These are phyloP conservation scores for Pomatostomus ruficeps DNA, from an alignment of 2,113 vertebrate species.

Conservation along the genomic window DNA sequence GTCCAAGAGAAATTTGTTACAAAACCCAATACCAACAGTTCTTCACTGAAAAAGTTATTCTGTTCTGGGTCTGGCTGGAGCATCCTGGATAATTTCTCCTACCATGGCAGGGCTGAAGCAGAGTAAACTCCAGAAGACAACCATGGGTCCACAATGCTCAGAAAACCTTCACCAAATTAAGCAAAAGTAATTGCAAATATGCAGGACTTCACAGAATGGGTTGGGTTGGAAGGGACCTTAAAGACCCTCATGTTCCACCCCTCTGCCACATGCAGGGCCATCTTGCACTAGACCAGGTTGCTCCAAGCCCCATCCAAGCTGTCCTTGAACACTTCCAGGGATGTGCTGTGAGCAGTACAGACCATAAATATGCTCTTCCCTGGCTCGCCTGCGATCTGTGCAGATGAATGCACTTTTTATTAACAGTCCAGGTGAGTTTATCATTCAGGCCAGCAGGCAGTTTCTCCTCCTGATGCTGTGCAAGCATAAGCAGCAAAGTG, in stretches of 20 bases:
- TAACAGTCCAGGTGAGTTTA: background rate
- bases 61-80: background rate
- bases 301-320: background rate
- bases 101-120: background rate
- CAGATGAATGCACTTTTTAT: background rate
- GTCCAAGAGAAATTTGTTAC: background rate
- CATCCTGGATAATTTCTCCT: background rate
- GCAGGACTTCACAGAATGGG: background rate
- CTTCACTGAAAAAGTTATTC: background rate
- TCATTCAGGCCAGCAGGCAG: background rate
- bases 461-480: background rate
- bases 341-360: background rate
- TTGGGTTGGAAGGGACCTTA: background rate
- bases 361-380: background rate
- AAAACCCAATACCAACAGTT: background rate
- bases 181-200: background rate
- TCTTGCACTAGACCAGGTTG: background rate
- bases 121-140: background rate
- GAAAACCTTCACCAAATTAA: background rate
- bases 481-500: background rate
- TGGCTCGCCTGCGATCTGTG: background rate
- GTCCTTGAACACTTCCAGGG: background rate
- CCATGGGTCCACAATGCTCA: background rate
- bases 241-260: background rate
- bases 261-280: background rate